These are phyloP conservation scores for Arrhamphus sclerolepis DNA, from an alignment of 2,797 vertebrate species.

Conservation along the genomic window DNA sequence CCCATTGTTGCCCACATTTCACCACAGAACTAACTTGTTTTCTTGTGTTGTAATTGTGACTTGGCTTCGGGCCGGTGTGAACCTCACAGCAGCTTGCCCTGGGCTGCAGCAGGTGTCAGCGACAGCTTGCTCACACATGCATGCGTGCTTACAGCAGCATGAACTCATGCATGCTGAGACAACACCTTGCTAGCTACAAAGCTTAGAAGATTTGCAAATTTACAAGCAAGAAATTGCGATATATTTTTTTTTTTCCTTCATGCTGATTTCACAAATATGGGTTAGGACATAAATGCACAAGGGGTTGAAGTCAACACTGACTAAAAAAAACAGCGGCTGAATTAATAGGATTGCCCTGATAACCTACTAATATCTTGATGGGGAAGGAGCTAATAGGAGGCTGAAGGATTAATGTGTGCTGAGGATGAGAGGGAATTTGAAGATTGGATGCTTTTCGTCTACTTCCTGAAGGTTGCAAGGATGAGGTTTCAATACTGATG, in stretches of 20 bases:
- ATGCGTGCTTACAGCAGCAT: conserved; percentile 34
- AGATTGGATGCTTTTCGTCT: conserved; percentile 22
- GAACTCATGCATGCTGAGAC: conserved; percentile 13
- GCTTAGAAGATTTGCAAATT: conserved; percentile 13
- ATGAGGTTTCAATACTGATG: conserved; percentile 24
- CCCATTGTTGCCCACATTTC: not conserved
- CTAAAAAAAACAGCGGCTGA: no score
- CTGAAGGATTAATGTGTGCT: conserved; percentile 31
- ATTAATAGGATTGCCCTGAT: conserved; percentile 66
- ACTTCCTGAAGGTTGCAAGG: conserved; percentile 16
- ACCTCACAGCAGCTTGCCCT: conserved; percentile 40
- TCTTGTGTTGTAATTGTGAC: not conserved
- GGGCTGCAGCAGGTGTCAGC: conserved; percentile 55
- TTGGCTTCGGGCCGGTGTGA: conserved; percentile 23
- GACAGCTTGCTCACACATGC: conserved; percentile 58
- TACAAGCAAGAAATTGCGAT: not conserved
- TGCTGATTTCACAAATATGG: not conserved
- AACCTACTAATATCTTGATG: conserved; percentile 52
- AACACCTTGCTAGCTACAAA: not conserved
- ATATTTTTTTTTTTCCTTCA: not conserved
- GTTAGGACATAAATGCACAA: not conserved
- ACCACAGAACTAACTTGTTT: not conserved
- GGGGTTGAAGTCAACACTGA: conserved; percentile 20
- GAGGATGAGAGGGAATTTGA: conserved; percentile 16
- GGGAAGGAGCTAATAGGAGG: conserved; percentile 17